phyloP scores from a whole-genome alignment of 2,113 vertebrate genomes.

The Accipiter virgatus region DNA sequence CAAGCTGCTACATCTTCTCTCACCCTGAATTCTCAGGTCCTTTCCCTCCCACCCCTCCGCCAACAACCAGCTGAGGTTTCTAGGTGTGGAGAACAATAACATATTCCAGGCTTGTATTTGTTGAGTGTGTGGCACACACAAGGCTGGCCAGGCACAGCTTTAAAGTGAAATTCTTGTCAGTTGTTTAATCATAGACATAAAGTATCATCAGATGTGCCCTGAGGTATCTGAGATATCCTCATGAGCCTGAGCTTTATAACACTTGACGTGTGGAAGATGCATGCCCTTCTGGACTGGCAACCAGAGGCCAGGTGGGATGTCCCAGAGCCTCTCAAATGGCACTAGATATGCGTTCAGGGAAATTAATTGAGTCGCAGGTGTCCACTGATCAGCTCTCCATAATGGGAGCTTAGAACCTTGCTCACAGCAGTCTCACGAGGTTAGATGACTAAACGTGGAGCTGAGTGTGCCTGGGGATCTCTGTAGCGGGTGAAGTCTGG shows the following conservation, averaged over 20 bases:
- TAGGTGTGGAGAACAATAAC: neutral
- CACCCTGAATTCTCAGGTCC: neutral
- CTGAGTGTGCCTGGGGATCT: neutral
- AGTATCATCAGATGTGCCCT: neutral
- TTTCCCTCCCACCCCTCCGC: neutral
- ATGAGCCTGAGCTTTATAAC: neutral
- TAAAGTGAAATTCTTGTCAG: neutral
- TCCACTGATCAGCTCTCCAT: neutral
- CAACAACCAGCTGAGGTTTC: neutral
- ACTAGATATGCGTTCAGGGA: neutral
- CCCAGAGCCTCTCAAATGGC: neutral
- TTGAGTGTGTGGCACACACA: no score
- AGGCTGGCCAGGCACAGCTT: neutral
- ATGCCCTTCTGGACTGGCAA: neutral
- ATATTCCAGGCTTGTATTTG: neutral
- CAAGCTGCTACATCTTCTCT: neutral
- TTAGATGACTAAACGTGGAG: neutral
- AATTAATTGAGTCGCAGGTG: rapidly evolving
- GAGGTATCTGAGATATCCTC: neutral
- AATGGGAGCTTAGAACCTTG: neutral
- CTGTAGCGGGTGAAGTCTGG: neutral
- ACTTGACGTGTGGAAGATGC: neutral
- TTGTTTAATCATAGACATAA: neutral
- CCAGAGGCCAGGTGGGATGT: neutral
- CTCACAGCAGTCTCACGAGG: neutral